These are phyloP conservation scores for Halcyon smyrnensis DNA, from an alignment of 2,797 vertebrate genomes.

Conservation along the genomic window DNA sequence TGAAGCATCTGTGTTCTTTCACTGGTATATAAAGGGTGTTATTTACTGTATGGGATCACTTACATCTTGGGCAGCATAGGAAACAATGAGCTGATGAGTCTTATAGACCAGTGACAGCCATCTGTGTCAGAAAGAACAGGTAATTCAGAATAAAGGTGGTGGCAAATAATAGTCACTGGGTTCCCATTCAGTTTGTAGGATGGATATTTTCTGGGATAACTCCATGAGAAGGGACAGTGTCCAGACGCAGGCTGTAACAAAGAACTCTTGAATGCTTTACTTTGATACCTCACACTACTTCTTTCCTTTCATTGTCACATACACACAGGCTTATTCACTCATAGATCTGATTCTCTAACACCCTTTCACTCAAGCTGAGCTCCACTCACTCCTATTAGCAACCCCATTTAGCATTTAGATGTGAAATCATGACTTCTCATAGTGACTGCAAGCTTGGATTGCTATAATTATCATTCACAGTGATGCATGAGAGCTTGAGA, in stretches of 20 bases:
- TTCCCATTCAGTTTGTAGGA: background rate
- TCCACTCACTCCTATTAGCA: constrained; percentile 39
- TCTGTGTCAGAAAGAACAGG: background rate
- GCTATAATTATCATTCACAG: constrained; percentile 28
- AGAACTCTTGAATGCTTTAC: background rate
- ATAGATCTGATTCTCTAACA: constrained; percentile 18
- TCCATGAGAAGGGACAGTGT: background rate
- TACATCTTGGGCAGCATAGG: background rate
- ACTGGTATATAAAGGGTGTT: background rate
- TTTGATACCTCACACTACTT: background rate
- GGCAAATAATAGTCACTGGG: background rate
- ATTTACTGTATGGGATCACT: background rate
- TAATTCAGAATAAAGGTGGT: background rate
- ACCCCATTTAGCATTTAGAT: constrained; percentile 10
- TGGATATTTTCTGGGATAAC: background rate
- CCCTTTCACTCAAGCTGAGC: constrained; percentile 30
- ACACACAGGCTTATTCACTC: constrained; percentile 17
- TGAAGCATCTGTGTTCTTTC: background rate
- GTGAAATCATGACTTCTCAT: constrained; percentile 24
- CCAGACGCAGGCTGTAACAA: background rate
- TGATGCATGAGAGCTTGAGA: constrained; percentile 8
- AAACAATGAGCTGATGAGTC: background rate
- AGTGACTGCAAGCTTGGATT: background rate
- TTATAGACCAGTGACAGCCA: background rate
- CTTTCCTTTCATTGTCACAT: background rate